Evolutionary conservation across 2,888 invertebrate species (phyloP), one percentile per base, ranked within the genome.

Genomic region (Portevinia maculata): DNA sequence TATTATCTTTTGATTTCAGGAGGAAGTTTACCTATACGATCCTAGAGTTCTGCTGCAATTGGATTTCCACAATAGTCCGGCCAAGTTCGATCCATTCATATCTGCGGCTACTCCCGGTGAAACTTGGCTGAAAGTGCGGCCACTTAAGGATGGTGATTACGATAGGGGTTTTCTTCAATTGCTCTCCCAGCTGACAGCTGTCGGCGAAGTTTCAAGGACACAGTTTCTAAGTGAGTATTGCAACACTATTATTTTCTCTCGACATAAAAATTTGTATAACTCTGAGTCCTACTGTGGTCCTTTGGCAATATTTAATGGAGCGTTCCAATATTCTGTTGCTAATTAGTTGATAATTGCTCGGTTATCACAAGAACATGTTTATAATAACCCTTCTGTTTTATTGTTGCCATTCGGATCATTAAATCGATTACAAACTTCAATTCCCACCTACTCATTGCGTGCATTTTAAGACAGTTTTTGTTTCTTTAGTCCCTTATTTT

Each of bases 101-200:
- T 94, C 94, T 70, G 94, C 94, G 13, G 91, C 92, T 4, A 91
- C 92, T 76, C 96, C 96, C 0, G 96, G 96, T 1, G 95, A 95
- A 86, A 89, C 92, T 15, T 95, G 95, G 93, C 92, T 98, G 87
- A 90, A 93, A 9, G 94, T 98, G 24, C 92, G 98, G 85, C 97
- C 98, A 0, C 91, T 98, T 17, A 94, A 94, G 88, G 91, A 94
- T 53, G 93, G 93, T 0, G 98, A 98, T 88, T 97, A 94, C 90
- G 95, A 96, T 85, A 95, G 94, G 91, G 98, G 97, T 0, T 97
- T 96, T 88, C 89, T 97, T 64, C 93, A 95, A 86, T 91, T 98
- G 57, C 91, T 98, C 8, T 92, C 94, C 3, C 97, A 98, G 89
- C 92, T 98, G 39, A 98, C 98, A 1, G 92, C 93, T 79, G 97